Evolutionary conservation across 2,888 invertebrate genomes (phyloP), one percentile per base, ranked within the genome.

Genomic region (Brachyptera risi): DNA sequence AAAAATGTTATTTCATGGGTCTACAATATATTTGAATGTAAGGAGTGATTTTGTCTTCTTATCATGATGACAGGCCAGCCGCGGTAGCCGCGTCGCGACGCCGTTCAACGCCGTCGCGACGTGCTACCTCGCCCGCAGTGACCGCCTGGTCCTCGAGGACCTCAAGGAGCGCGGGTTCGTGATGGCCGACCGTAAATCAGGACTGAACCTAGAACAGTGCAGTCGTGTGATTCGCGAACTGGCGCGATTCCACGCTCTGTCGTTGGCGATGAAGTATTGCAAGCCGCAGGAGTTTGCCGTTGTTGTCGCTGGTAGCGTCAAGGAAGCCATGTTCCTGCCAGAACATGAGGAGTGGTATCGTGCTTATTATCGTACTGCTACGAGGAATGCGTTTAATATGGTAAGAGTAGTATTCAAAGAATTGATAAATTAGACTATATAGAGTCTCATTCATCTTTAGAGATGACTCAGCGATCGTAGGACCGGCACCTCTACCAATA

Each of bases 301-400:
- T 26, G 67, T 68, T 31, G 69, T 68, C 42, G 69, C 67, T 1
- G 70, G 71, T 38, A 69, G 70, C 21, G 68, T 76, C 26, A 71
- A 71, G 23, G 82, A 82, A 77, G 85, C 82, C 0, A 76, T 87
- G 62, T 88, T 85, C 70, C 78, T 82, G 40, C 73, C 79, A 54
- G 83, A 85, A 67, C 86, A 88, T 69, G 79, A 81, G 63, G 82
- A 83, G 56, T 87, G 86, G 79, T 88, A 86, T 69, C 80, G 81
- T 65, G 82, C 81, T 61, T 88, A 88, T 69, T 88, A 87, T 67
- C 79, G 79, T 2, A 81, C 82, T 56, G 83, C 86, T 0, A 82
- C 81, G 1, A 77, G 77, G 56, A 86, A 86, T 68, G 87, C 87
- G 1, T 76, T 86, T 19, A 75, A 79, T 13, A 86, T 87, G 85